These are phyloP conservation scores for Burhinus oedicnemus DNA, from an alignment of 2,113 vertebrate species.

Conservation along the genomic window DNA sequence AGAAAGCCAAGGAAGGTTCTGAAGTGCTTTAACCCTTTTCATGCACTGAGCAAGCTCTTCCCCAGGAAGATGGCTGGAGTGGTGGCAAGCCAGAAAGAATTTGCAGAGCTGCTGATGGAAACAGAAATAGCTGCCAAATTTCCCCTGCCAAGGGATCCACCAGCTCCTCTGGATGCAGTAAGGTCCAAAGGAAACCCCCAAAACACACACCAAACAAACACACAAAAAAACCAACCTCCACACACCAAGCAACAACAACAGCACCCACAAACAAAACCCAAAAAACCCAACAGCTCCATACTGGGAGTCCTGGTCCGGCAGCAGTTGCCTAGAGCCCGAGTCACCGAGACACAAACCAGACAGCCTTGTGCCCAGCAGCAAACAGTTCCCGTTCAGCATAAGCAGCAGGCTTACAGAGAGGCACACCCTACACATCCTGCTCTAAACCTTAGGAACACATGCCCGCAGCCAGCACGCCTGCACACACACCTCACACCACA, in stretches of 20 bases:
- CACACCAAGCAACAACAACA: background rate
- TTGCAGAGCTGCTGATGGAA: background rate
- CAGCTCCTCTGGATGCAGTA: background rate
- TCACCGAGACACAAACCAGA: background rate
- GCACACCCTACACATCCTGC: too few species aligned
- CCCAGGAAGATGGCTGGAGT: background rate
- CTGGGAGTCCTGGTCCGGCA: background rate
- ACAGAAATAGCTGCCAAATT: rapidly evolving
- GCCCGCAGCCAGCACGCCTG: background rate
- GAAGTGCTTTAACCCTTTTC: background rate
- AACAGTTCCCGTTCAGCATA: background rate
- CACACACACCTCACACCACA: background rate
- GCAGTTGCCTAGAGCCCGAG: background rate
- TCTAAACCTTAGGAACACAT: background rate
- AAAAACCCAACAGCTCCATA: background rate
- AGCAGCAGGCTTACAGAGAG: background rate
- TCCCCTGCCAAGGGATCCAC: background rate
- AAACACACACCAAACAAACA: too few species aligned
- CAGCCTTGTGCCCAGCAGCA: background rate
- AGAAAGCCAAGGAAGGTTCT: background rate
- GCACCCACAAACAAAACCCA: rapidly evolving
- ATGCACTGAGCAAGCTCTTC: background rate
- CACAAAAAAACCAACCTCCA: too few species aligned
- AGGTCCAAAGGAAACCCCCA: background rate
- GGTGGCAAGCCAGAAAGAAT: background rate